Conservation (phyloP, 2,888 invertebrate species). For the Buathra laborator region DNA sequence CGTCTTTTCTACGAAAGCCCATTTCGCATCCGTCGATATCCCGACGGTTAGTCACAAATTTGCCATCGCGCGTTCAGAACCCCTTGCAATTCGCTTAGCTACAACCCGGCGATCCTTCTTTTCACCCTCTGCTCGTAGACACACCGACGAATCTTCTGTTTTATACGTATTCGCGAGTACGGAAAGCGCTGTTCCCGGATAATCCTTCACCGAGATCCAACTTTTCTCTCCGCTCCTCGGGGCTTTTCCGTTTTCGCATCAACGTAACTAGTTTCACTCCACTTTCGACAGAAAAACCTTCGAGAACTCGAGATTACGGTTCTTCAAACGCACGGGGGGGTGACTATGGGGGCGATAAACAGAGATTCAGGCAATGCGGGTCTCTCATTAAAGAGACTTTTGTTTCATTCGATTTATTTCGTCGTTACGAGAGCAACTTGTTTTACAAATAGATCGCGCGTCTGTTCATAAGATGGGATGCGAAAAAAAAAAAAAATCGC, state of each 20-base stretch:
- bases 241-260: slow-evolving; percentile 21
- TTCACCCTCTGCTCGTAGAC: background rate
- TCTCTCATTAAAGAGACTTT: background rate
- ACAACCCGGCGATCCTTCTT: slow-evolving; percentile 36
- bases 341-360: background rate
- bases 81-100: background rate
- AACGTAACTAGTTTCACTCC: background rate
- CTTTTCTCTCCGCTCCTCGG: slow-evolving; percentile 13
- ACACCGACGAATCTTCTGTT: slow-evolving; percentile 36
- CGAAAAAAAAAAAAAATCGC: background rate
- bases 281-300: background rate
- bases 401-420: background rate
- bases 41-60: slow-evolving; percentile 41
- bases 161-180: slow-evolving; percentile 18
- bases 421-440: background rate
- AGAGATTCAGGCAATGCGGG: background rate
- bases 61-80: background rate
- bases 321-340: background rate
- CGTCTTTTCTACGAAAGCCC: background rate
- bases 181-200: slow-evolving; percentile 10
- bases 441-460: background rate
- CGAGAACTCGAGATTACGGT: slow-evolving; percentile 11
- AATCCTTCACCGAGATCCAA: slow-evolving; percentile 23
- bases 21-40: slow-evolving; percentile 41
- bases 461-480: background rate